phyloP scores from a whole-genome alignment of 2,797 vertebrate genomes.

The Rhinella marina region DNA sequence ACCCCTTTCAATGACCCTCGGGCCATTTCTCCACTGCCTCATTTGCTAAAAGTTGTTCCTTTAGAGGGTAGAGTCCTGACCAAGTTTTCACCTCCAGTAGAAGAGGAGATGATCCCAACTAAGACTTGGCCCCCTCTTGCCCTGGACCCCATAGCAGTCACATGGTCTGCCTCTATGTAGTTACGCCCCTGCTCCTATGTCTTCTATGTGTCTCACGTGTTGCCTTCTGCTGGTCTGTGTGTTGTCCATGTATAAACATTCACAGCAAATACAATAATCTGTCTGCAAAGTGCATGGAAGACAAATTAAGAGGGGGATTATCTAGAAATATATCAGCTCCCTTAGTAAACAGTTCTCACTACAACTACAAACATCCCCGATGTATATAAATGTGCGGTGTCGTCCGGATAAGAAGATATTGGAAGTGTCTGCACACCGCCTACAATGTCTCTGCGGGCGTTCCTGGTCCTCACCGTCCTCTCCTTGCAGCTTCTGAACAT shows the following conservation, averaged over 20 bases:
- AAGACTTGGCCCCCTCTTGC: too few relatives aligned
- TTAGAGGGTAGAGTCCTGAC: too few relatives aligned
- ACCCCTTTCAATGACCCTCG: too few relatives aligned
- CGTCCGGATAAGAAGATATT: not conserved
- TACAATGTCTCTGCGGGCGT: not conserved
- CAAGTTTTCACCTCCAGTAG: too few relatives aligned
- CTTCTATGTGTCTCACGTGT: not conserved
- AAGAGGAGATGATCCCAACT: too few relatives aligned
- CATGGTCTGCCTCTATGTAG: too few relatives aligned
- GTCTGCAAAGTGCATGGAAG: slow-evolving; percentile 11
- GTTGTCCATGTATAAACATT: not conserved
- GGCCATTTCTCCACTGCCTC: too few relatives aligned
- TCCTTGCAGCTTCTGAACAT: not conserved
- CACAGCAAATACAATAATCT: slow-evolving; percentile 9
- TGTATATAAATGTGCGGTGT: not conserved
- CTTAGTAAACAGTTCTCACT: slow-evolving; percentile 16
- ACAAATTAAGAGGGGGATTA: slow-evolving; percentile 20
- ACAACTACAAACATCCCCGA: not conserved
- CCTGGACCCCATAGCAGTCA: too few relatives aligned
- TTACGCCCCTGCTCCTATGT: too few relatives aligned
- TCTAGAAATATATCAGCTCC: slow-evolving; percentile 12
- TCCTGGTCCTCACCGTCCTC: not conserved
- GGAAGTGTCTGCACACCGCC: not conserved
- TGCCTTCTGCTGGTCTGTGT: not conserved
- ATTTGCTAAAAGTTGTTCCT: too few relatives aligned